These are phyloP conservation scores for Columba guinea DNA, from an alignment of 2,797 vertebrate species.

Conservation along the genomic window DNA sequence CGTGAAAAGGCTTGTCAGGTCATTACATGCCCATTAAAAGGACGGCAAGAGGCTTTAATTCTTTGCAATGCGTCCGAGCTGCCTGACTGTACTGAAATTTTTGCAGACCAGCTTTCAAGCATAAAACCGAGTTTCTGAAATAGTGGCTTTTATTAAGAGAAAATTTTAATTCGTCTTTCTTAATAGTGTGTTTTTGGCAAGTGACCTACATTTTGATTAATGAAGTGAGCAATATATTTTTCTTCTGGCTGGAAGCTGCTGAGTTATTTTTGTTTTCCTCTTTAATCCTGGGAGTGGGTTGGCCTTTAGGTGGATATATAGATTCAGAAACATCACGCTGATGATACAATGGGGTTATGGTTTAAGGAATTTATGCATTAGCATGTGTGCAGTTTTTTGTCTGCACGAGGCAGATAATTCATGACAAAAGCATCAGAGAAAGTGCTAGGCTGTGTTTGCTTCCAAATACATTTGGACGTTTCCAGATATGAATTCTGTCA, in stretches of 20 bases:
- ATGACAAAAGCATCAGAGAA: neutral
- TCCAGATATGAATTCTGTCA: neutral
- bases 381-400: neutral
- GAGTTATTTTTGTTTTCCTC: constrained; percentile 51
- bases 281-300: constrained; percentile 30
- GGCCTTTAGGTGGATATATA: neutral
- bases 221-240: constrained; percentile 39
- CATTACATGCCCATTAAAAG: rapidly evolving
- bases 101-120: neutral
- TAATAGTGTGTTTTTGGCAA: neutral
- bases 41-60: neutral
- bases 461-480: neutral
- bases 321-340: neutral
- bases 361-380: neutral
- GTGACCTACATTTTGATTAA: constrained; percentile 59
- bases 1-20: neutral
- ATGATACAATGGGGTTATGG: neutral
- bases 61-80: neutral
- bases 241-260: neutral
- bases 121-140: neutral
- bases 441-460: neutral
- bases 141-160: neutral
- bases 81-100: neutral
- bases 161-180: constrained; percentile 1
- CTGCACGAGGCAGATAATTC: neutral